Evolutionary conservation across 2,888 invertebrate genomes (phyloP), one percentile per base, ranked within the genome.

Genomic region (Andrena trimmerana): DNA sequence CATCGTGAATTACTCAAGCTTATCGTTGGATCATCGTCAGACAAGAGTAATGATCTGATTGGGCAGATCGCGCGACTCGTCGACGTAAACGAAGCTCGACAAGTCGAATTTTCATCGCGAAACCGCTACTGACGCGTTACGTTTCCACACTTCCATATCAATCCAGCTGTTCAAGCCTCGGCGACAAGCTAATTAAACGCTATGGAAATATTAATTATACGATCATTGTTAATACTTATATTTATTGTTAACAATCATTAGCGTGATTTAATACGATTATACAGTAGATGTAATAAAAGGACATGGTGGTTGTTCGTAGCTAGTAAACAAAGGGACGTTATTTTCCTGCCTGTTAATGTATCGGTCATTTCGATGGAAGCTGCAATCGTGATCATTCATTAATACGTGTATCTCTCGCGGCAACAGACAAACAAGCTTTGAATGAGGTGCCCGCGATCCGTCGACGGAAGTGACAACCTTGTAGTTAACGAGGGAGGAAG

Each of bases 61-160:
- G 90, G 90, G 86, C 91, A 86, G 89, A 91, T 91, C 90, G 87
- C 88, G 86, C 90, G 85, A 88, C 88, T 89, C 88, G 89, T 84
- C 86, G 79, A 54, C 77, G 54, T 48, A 36, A 63, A 42, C 42
- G n/a, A 31, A n/a, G 10, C 10, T 63, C 31, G 62, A 62, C 63
- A 59, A 52, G 60, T 54, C 33, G 57, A 65, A 59, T 29, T 16
- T 62, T 82, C 66, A 31, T 62, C 60, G 31, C 24, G 27, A 24
- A 50, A 31, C 42, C 42, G 42, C 16, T 16, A 42, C 16, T 5
- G 16, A 16, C 42, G 42, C 42, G 42, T 13, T 42, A 13, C 57
- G 42, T 62, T 62, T 57, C 20, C 20, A 8, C 27, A 33, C 10
- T 36, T 27, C 42, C 8, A 52, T 27, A 52, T 54, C 20, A 50